Evolutionary conservation across 2,888 invertebrate species (phyloP), one percentile per base, ranked within the genome.

Genomic region (Parnassius apollo): DNA sequence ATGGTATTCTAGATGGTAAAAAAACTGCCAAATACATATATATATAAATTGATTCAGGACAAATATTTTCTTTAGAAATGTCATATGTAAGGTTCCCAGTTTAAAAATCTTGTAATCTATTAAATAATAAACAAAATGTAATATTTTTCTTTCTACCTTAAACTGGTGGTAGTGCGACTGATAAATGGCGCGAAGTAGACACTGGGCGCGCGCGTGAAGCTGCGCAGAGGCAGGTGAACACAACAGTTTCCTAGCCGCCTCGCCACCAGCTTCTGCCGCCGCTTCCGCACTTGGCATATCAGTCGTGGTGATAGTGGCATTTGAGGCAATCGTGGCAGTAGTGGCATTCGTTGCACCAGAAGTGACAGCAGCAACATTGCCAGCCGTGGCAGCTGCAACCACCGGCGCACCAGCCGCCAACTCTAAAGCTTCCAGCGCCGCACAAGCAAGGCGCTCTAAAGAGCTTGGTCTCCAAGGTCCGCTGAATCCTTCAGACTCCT

Each of bases 161-260:
- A 97, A 97, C 72, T 94, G 94, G 79, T 98, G 97, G 83, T 98
- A 98, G 8, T 93, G 90, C 53, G 95, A 94, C 44, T 95, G 95
- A 42, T 94, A 93, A 45, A 98, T 85, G 0, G 98, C 95, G 0
- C 97, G 95, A 70, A 99, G 85, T 64, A 98, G 93, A 42, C 96
- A 95, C 76, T 97, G 97, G 2, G 97, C 96, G 66, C 91, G 73
- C 0, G 89, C 88, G 56, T 91, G 91, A 53, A 92, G 72, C 11
- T 83, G 85, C 44, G 88, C 75, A 53, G 87, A 82, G 11, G 91
- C 91, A 13, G 92, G 92, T 25, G 91, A 88, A 56, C 92, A 92
- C 49, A 92, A 79, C 69, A 92, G 76, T n/a, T 74, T 74, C 22
- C 84, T 71, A 10, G 87, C 88, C 1, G 86, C 85, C 62, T 84